Base-by-base conservation (phyloP, 2,113 vertebrate genomes). In the Rhynchomys soricoides region DNA sequence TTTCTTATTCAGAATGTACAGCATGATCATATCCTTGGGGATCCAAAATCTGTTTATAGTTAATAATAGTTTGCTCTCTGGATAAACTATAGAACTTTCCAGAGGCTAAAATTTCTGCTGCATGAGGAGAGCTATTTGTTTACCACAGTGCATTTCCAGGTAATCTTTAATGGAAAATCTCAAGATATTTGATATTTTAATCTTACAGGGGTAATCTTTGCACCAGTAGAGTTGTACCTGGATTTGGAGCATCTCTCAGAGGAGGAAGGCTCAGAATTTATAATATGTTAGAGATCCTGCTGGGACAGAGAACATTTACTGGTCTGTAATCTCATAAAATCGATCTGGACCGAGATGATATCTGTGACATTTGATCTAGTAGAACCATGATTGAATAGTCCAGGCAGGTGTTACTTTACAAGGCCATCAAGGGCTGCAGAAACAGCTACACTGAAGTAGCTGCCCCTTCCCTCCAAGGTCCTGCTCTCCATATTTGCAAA, bases 181-280 rank as follows among this genome's bases (percentile, higher is more conserved):
- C 71, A 7, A 57, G 93, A 90, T 85, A 48, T 52, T 64, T 86
- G 87, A 77, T 83, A 85, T 93, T 95, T 97, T 91, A 95, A 97
- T 96, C 90, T 68, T 90, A 55, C 24, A 81, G 70, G 95, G 94
- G 62, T n/a, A 62, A 59, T 94, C 95, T 86, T 95, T 95, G 87
- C 90, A 92, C 43, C 0, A 21, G 83, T 19, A 90, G 50, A 96
- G 45, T 86, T 70, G 59, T 73, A 66, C 50, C 24, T 79, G 43
- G 3, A 0, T 57, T 92, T 94, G 3, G 40, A 86, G 21, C 55
- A 45, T 85, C 92, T 94, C 66, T 86, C 0, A 43, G 37, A 31
- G 45, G 50, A 96, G 37, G 7, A 50, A 45, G 43, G 34, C 64
- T 93, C 71, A 79, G 91, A 90, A 68, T 96, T 48, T 77, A 16